phyloP scores from a whole-genome alignment of 2,888 invertebrate species.

The Nephrocerus scutellatus region DNA sequence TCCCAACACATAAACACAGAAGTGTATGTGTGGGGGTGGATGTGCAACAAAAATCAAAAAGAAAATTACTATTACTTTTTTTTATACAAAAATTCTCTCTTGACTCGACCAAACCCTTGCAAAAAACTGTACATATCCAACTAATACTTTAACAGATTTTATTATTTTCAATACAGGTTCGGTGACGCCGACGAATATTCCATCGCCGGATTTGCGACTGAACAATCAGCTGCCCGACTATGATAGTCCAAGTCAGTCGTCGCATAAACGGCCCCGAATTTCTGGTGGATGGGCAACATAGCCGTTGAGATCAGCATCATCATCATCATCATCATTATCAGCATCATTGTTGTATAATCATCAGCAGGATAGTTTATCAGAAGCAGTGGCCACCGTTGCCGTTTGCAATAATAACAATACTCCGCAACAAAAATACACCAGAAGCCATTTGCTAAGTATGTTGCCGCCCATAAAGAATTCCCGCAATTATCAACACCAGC shows the following conservation, averaged over 20 bases:
- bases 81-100: too few relatives aligned
- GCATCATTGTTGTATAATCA: too few relatives aligned
- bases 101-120: too few relatives aligned
- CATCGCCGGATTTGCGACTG: conserved; percentile 57
- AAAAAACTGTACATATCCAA: conserved; percentile 27
- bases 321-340: conserved; percentile 28
- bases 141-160: conserved; percentile 46
- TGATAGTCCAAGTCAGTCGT: conserved; percentile 50
- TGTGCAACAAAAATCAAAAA: too few relatives aligned
- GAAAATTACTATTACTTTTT: too few relatives aligned
- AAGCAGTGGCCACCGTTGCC: conserved; percentile 19
- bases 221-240: conserved; percentile 53
- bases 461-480: conserved; percentile 9
- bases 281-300: conserved; percentile 88
- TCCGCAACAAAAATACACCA: too few relatives aligned
- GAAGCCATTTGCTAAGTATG: conserved; percentile 6
- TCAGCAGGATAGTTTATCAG: conserved; percentile 12
- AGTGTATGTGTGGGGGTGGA: too few relatives aligned
- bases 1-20: too few relatives aligned
- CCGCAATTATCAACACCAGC: conserved; percentile 12
- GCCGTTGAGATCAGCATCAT: conserved; percentile 44
- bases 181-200: conserved; percentile 76
- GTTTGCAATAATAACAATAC: too few relatives aligned
- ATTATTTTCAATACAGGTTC: conserved; percentile 57
- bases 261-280: conserved; percentile 77